Evolutionary conservation across 2,113 vertebrate species (phyloP).

Genomic region (Neomonachus schauinslandi): DNA sequence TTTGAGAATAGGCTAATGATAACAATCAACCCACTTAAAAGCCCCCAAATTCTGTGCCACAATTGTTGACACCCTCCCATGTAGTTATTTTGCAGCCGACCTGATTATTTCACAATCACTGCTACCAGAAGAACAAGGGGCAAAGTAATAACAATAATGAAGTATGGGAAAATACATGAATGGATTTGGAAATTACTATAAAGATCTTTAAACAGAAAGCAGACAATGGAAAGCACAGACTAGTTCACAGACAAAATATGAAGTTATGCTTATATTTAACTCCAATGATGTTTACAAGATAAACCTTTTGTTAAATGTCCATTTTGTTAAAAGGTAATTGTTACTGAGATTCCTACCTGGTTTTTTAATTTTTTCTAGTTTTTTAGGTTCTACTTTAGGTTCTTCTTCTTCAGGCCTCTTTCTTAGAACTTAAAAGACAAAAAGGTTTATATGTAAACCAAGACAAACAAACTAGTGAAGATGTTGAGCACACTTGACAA

Average conservation of each 20-base stretch:
- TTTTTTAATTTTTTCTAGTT: slow-evolving; percentile 88
- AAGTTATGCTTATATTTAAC: slow-evolving; percentile 49
- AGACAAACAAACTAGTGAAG: slow-evolving; percentile 54
- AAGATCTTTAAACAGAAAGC: slow-evolving; percentile 64
- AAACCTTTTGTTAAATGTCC: slow-evolving; percentile 75
- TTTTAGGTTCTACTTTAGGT: slow-evolving; percentile 87
- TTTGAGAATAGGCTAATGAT: neutral
- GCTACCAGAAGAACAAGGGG: neutral
- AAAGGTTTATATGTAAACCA: slow-evolving; percentile 82
- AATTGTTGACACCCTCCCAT: neutral
- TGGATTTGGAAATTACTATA: slow-evolving; percentile 34
- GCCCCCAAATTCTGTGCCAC: neutral
- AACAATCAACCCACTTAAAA: neutral
- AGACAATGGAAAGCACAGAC: slow-evolving; percentile 68
- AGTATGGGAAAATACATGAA: neutral
- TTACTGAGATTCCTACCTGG: slow-evolving; percentile 85
- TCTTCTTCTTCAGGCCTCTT: slow-evolving; percentile 89
- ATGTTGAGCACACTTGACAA: slow-evolving; percentile 50
- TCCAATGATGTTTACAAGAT: slow-evolving; percentile 71
- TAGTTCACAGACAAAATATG: slow-evolving; percentile 63
- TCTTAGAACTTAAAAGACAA: slow-evolving; percentile 90
- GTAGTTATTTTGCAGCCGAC: neutral
- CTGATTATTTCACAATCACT: neutral
- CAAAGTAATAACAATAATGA: neutral
- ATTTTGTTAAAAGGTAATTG: slow-evolving; percentile 50